A percentile compares a stretch with the other conserved stretches of the same genome.
These are phyloP conservation scores for Podabrus alpinus DNA, from an alignment of 2,888 invertebrate species.

Conservation along the genomic window DNA sequence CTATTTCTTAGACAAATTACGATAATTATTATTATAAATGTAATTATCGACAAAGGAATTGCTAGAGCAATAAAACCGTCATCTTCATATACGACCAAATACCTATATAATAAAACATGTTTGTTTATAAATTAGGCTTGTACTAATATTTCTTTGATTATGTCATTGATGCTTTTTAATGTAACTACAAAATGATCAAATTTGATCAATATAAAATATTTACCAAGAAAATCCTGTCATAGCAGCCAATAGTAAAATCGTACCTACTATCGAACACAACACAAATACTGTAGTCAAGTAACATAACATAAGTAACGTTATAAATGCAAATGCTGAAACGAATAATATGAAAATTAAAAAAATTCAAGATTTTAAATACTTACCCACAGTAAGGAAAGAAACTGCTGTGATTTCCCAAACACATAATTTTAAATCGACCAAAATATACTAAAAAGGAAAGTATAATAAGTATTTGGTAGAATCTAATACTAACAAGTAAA, in stretches of 20 bases:
- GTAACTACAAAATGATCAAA: too few relatives aligned
- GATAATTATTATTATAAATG: conserved; percentile 55
- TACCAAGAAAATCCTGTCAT: neutral
- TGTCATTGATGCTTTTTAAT: too few relatives aligned
- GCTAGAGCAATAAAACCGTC: neutral
- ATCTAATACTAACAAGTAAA: neutral
- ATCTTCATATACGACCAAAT: neutral
- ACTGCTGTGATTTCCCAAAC: neutral
- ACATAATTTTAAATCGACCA: neutral
- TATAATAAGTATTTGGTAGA: neutral
- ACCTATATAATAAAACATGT: neutral
- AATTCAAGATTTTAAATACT: neutral
- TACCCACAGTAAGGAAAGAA: neutral
- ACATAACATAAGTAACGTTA: neutral
- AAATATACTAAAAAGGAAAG: neutral
- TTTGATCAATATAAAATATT: neutral
- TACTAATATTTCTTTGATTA: too few relatives aligned
- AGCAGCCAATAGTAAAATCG: neutral
- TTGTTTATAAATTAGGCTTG: neutral
- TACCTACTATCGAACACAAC: neutral
- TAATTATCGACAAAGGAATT: neutral
- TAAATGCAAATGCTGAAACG: neutral
- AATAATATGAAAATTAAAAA: neutral
- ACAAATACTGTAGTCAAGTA: neutral
- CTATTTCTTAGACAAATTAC: conserved; percentile 60